Evolutionary conservation across 2,888 invertebrate species (phyloP), one percentile per base, ranked within the genome.

Genomic region (Choreutis nemorana): DNA sequence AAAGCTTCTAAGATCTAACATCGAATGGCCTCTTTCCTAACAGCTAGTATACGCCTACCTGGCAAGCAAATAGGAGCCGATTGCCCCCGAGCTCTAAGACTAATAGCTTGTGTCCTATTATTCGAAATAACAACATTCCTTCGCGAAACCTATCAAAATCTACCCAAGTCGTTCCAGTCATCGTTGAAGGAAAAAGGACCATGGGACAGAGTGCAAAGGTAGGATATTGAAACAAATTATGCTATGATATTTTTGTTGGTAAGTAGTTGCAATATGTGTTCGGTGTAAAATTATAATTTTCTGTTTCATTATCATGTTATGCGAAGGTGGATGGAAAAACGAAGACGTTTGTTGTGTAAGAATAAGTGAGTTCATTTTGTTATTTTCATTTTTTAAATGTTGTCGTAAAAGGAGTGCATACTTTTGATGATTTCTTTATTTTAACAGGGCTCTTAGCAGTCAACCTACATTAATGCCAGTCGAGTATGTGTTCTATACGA

Each of bases 41-140:
- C 53, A 89, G 89, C 86, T 2, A 87, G 86, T 48, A 84, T 87
- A 31, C 83, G 86, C 33, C 55, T 82, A 3, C 82, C 83, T 13
- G 77, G 79, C 24, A 73, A 70, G 36, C 79, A 83, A 0, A 71
- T 82, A 33, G 95, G 94, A 23, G 87, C 91, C 0, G 88, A 88
- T 37, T 97, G 97, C 59, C 94, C 94, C 0, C 83, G 91, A 45
- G 90, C 94, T 0, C 78, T 99, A 28, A 88, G 97, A 51, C 81
- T 98, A 43, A 85, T 98, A 25, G 97, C 97, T 2, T 97, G 97
- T 58, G 87, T 94, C 31, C 81, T 99, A 11, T 81, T 99, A n/a
- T 85, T 92, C 53, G 99, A 99, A 81, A 95, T 99, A 32, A 98
- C 99, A 0, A 86, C 97, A 0, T 99, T 98, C 64, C 80, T 99